Conservation (phyloP, 2,888 invertebrate species). For the Chaitophorus viminalis region DNA sequence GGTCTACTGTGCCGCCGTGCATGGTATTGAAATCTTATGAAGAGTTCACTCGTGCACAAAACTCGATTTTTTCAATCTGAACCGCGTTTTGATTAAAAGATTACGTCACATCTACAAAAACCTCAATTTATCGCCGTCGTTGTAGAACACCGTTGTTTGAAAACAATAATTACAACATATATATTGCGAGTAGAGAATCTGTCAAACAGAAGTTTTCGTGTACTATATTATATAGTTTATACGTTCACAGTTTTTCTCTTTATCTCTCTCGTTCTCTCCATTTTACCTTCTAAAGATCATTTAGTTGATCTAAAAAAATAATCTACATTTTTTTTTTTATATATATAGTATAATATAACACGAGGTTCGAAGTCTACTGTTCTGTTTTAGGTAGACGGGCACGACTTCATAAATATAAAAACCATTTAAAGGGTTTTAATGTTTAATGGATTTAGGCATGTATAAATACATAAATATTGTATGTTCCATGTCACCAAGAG, state of each 20-base stretch:
- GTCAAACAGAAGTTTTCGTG: not conserved
- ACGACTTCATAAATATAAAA: slow-evolving; percentile 35
- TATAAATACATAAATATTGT: not conserved
- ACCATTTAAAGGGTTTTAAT: slow-evolving; percentile 1
- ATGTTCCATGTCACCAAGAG: slow-evolving; percentile 19
- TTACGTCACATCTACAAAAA: not conserved
- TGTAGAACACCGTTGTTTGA: not conserved
- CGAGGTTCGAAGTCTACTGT: not conserved
- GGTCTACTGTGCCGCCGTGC: too few species aligned
- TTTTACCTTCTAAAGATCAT: slow-evolving; percentile 1
- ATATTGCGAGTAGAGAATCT: not conserved
- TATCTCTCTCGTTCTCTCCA: not conserved
- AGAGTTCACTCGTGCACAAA: not conserved
- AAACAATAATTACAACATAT: not conserved
- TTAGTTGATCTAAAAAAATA: not conserved
- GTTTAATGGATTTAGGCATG: slow-evolving; percentile 26
- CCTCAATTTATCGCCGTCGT: not conserved
- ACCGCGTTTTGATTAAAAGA: not conserved
- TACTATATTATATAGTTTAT: not conserved
- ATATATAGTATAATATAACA: not conserved
- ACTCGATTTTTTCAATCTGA: not conserved
- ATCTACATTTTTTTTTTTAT: slow-evolving; percentile 21
- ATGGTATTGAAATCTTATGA: not conserved
- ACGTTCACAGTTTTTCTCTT: too few species aligned
- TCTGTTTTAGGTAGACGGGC: not conserved